Evolutionary conservation across 2,888 invertebrate species (phyloP).

Genomic region (Drosophila acutilabella): DNA sequence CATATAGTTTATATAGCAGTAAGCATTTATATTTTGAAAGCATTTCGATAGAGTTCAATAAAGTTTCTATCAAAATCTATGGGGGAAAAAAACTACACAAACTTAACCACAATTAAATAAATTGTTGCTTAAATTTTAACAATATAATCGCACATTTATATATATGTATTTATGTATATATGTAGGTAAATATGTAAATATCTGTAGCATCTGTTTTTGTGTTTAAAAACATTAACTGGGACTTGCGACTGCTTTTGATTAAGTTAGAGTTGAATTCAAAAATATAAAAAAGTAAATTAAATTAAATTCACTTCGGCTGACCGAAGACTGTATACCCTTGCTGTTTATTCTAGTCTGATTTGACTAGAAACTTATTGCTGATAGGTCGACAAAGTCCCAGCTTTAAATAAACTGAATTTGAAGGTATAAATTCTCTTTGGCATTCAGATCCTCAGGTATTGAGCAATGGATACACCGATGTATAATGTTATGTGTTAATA

Average conservation of each 20-base stretch:
- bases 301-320: not conserved
- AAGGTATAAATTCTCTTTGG: conserved; percentile 30
- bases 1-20: conserved; percentile 26
- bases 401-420: not conserved
- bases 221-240: conserved; percentile 14
- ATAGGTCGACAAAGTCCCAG: conserved; percentile 11
- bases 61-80: conserved; percentile 42
- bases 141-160: conserved; percentile 27
- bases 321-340: conserved; percentile 1
- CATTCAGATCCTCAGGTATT: conserved; percentile 50
- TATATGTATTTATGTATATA: not conserved
- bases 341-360: conserved; percentile 12
- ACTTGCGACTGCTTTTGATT: conserved; percentile 7
- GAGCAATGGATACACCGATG: conserved; percentile 33
- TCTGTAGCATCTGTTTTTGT: conserved; percentile 15
- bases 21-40: conserved; percentile 51
- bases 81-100: conserved; percentile 56
- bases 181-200: conserved; percentile 32
- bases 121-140: conserved; percentile 31
- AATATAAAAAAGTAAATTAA: not conserved
- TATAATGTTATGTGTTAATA: conserved; percentile 1
- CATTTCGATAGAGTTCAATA: conserved; percentile 37
- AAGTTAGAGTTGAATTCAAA: not conserved
- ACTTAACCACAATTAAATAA: conserved; percentile 63
- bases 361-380: not conserved